Evolutionary conservation across 2,113 vertebrate genomes (phyloP).

Genomic region (Larimichthys crocea): DNA sequence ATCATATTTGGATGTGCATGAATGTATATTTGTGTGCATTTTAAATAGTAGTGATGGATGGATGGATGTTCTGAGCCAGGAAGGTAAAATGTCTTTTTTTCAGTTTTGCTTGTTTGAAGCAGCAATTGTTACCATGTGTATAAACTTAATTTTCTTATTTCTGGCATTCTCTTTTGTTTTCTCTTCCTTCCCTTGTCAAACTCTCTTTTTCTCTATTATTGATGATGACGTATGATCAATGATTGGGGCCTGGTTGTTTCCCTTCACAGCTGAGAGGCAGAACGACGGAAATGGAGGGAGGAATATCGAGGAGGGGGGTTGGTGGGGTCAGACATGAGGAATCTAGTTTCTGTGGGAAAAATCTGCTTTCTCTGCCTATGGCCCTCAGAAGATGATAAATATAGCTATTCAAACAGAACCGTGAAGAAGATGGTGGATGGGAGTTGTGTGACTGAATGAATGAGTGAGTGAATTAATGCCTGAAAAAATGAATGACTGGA

Average conservation of each 20-base stretch:
- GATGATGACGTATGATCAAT: slow-evolving; percentile 45
- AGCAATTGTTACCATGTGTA: not conserved
- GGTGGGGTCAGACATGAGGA: slow-evolving; percentile 74
- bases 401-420: slow-evolving; percentile 56
- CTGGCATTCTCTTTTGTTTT: not conserved
- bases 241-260: slow-evolving; percentile 42
- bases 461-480: slow-evolving; percentile 36
- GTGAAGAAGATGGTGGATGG: slow-evolving; percentile 6
- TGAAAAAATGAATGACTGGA: not conserved
- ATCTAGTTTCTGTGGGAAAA: slow-evolving; percentile 82
- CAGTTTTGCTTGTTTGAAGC: slow-evolving; percentile 5
- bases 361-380: slow-evolving; percentile 57
- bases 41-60: slow-evolving; percentile 11
- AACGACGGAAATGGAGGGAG: slow-evolving; percentile 70
- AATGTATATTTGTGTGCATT: slow-evolving; percentile 5
- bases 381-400: slow-evolving; percentile 56
- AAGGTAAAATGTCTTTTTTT: slow-evolving; percentile 1
- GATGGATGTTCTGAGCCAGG: not conserved
- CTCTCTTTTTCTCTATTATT: slow-evolving; percentile 14
- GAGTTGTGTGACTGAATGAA: slow-evolving; percentile 1
- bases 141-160: not conserved
- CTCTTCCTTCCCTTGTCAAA: not conserved
- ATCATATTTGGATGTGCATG: not conserved
- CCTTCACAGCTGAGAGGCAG: slow-evolving; percentile 70
- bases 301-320: slow-evolving; percentile 41